Percentiles rank a stretch among this genome's conserved stretches.
phyloP scores from a whole-genome alignment of 2,113 vertebrate genomes.

The Apodemus sylvaticus region DNA sequence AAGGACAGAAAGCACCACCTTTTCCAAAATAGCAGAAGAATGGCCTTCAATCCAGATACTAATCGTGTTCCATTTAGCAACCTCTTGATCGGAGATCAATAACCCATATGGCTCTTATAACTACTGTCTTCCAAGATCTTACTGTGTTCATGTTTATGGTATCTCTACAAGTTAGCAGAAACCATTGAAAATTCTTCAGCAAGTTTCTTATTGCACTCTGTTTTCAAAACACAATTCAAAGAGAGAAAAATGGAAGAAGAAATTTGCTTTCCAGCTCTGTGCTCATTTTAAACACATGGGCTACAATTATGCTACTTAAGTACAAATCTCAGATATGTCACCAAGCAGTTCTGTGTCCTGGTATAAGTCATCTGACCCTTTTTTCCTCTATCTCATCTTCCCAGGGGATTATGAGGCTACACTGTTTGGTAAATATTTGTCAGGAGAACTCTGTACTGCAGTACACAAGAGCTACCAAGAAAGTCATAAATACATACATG shows the following conservation, averaged over 20 bases:
- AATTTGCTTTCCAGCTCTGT: too few relatives aligned
- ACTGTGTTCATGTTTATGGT: neutral
- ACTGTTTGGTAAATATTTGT: neutral
- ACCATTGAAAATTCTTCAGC: neutral
- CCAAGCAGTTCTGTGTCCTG: neutral
- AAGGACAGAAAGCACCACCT: neutral
- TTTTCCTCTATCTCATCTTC: neutral
- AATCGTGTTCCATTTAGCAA: neutral
- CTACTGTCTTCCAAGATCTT: neutral
- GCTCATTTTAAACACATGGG: neutral
- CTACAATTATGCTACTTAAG: neutral
- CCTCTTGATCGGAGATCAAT: neutral
- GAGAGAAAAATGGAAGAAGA: too few relatives aligned
- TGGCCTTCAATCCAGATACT: neutral
- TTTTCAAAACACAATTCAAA: neutral
- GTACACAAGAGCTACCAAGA: neutral
- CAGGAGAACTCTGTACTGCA: neutral
- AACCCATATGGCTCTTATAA: neutral
- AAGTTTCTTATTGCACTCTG: neutral
- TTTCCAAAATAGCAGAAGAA: neutral
- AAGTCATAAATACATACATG: too few relatives aligned
- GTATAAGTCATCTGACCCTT: neutral
- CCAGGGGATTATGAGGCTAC: neutral
- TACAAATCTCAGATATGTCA: neutral
- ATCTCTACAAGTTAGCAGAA: neutral